phyloP scores from a whole-genome alignment of 2,888 invertebrate species.

The Phytoseiulus persimilis region DNA sequence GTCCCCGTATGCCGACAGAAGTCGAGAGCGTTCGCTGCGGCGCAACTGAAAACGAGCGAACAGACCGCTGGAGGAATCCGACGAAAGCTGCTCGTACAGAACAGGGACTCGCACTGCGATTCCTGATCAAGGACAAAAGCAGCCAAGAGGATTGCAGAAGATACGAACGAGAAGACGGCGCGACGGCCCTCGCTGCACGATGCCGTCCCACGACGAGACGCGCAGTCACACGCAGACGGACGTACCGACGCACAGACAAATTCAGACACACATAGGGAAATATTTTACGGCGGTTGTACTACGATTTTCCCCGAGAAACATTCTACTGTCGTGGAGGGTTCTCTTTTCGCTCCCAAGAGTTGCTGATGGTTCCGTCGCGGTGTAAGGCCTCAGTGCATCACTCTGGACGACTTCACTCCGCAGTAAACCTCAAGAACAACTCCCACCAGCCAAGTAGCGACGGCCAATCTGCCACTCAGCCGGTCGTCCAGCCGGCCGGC shows the following conservation, averaged over 20 bases:
- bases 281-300: background rate
- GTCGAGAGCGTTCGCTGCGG: background rate
- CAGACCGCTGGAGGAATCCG: background rate
- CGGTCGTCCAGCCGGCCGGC: background rate
- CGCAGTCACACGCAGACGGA: background rate
- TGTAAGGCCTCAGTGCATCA: background rate
- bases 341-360: background rate
- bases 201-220: background rate
- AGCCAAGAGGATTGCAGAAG: slow-evolving; percentile 5
- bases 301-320: background rate
- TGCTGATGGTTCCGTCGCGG: background rate
- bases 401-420: background rate
- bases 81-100: background rate
- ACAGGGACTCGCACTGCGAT: background rate
- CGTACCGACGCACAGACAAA: background rate
- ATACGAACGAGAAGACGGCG: background rate
- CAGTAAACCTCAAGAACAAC: background rate
- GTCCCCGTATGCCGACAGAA: background rate
- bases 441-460: background rate
- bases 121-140: background rate
- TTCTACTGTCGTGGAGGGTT: background rate
- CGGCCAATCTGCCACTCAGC: background rate
- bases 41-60: background rate
- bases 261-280: background rate
- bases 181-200: background rate